Evolutionary conservation across 2,888 invertebrate genomes (phyloP).

Genomic region (Bellardia bayeri): DNA sequence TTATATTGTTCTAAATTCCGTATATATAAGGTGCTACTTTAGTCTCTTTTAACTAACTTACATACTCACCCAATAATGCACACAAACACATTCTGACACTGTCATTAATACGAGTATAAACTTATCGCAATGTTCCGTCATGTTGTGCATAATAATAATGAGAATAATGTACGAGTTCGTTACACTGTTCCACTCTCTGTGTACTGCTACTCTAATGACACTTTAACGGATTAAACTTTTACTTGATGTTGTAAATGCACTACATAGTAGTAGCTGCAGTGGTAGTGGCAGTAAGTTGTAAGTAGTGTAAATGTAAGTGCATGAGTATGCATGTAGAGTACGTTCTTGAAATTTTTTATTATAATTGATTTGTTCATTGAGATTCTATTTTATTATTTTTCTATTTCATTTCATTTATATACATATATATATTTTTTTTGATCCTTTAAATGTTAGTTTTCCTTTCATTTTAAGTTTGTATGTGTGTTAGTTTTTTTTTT

Average conservation of each 20-base stretch:
- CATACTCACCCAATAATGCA: slow-evolving; percentile 4
- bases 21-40: slow-evolving; percentile 42
- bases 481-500: background rate
- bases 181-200: background rate
- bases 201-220: slow-evolving; percentile 23
- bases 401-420: too few relatives aligned
- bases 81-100: background rate
- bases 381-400: slow-evolving; percentile 36
- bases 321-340: slow-evolving; percentile 40
- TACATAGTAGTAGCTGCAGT: background rate
- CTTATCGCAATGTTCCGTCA: slow-evolving; percentile 23
- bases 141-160: slow-evolving; percentile 24
- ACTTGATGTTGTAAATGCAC: background rate
- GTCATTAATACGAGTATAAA: background rate
- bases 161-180: background rate
- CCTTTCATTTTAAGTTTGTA: slow-evolving; percentile 1
- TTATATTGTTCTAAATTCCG: slow-evolving; percentile 19
- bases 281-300: slow-evolving; percentile 2
- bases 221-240: slow-evolving; percentile 35
- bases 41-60: slow-evolving; percentile 32
- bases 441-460: slow-evolving; percentile 26
- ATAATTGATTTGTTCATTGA: slow-evolving; percentile 68
- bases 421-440: background rate
- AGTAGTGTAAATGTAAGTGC: slow-evolving; percentile 36
- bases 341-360: slow-evolving; percentile 55